Percentiles rank a stretch among this genome's conserved stretches.
Evolutionary conservation across 1,140 invertebrate species (phyloP).

Genomic region (Armadillidium nasatum): DNA sequence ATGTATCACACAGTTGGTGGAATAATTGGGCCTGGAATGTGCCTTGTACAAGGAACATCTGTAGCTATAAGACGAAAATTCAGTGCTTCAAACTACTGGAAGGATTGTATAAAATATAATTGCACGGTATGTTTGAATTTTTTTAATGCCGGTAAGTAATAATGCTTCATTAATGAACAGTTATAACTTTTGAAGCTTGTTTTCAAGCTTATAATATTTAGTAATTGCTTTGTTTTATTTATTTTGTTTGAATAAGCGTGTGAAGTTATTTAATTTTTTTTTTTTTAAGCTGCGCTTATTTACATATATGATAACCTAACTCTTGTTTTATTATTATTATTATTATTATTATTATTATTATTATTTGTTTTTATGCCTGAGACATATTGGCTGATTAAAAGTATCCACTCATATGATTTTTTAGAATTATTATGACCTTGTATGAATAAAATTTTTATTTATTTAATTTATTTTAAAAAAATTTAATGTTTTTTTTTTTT

Average conservation of each 20-base stretch:
- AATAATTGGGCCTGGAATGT: conserved; percentile 74
- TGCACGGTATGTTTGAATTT: conserved; percentile 73
- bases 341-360: too few relatives aligned
- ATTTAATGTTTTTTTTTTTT: too few relatives aligned
- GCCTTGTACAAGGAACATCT: conserved; percentile 75
- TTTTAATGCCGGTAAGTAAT: neutral
- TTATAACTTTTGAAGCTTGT: neutral
- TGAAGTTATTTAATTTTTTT: neutral
- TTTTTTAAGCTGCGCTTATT: neutral
- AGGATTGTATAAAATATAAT: conserved; percentile 88
- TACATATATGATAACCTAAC: neutral
- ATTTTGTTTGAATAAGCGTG: neutral
- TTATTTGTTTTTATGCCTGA: too few relatives aligned
- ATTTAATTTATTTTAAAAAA: too few relatives aligned
- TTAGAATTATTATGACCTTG: too few relatives aligned
- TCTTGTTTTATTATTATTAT: too few relatives aligned
- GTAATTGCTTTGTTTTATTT: neutral
- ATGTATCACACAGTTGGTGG: conserved; percentile 94
- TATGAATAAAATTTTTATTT: too few relatives aligned
- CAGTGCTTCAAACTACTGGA: conserved; percentile 90
- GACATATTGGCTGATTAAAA: too few relatives aligned
- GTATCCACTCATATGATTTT: too few relatives aligned
- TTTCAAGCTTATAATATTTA: neutral
- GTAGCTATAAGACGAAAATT: conserved; percentile 88
- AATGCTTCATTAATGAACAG: neutral